phyloP scores from a whole-genome alignment of 2,797 vertebrate genomes.

The Clamator glandarius region DNA sequence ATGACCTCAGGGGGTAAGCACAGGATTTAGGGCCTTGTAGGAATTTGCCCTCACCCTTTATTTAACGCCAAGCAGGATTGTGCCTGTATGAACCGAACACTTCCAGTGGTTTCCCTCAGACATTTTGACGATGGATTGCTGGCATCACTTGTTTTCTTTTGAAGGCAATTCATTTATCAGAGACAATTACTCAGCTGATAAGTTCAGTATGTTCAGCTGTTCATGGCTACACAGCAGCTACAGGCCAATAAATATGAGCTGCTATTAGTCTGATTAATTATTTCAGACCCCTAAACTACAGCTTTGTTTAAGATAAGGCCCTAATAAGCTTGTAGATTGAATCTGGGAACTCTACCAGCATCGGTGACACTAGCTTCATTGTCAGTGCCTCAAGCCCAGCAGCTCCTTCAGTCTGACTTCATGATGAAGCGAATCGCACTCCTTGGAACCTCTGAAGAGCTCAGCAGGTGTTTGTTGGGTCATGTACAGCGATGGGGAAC shows the following conservation, averaged over 20 bases:
- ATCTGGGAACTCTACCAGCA: not conserved
- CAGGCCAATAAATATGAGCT: slow-evolving; percentile 33
- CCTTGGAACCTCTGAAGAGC: not conserved
- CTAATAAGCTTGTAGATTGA: slow-evolving; percentile 24
- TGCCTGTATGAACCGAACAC: not conserved
- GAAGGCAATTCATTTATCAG: slow-evolving; percentile 67
- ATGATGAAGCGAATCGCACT: not conserved
- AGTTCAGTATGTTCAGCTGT: slow-evolving; percentile 67
- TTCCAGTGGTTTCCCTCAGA: slow-evolving; percentile 21
- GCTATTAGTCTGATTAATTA: slow-evolving; percentile 69
- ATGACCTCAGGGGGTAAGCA: not conserved
- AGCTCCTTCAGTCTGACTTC: slow-evolving; percentile 12
- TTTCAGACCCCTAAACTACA: slow-evolving; percentile 64
- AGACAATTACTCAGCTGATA: slow-evolving; percentile 65
- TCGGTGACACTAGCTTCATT: slow-evolving; percentile 7
- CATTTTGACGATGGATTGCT: slow-evolving; percentile 31
- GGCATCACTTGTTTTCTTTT: slow-evolving; percentile 47
- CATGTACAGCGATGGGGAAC: not conserved
- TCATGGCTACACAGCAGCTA: slow-evolving; percentile 21
- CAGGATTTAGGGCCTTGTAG: not conserved
- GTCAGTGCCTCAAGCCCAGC: not conserved
- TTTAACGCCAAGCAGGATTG: not conserved
- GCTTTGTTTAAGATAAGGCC: slow-evolving; percentile 57
- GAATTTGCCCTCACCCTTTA: not conserved
- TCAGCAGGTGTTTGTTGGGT: slow-evolving; percentile 51